phyloP scores from a whole-genome alignment of 1,140 invertebrate species.

The Scaptomyza montana region DNA sequence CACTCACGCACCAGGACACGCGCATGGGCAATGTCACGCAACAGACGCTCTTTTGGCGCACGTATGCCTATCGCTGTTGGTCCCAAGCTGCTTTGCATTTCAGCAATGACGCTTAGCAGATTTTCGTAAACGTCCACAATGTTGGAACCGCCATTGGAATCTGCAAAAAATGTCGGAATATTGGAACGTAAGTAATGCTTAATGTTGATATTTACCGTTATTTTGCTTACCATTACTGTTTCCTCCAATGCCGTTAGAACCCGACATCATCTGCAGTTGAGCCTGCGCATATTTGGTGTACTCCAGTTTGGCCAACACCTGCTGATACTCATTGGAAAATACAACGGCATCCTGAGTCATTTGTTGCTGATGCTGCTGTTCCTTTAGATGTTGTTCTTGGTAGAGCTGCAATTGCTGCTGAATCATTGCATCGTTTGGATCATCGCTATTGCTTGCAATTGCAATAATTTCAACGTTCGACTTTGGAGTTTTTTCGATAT shows the following conservation, averaged over 20 bases:
- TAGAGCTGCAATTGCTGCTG: not conserved
- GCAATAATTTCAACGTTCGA: conserved; percentile 58
- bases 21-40: conserved; percentile 63
- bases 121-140: conserved; percentile 43
- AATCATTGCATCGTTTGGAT: not conserved
- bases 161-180: not conserved
- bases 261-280: conserved; percentile 54
- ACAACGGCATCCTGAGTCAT: conserved; percentile 14
- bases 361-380: conserved; percentile 33
- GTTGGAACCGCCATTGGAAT: conserved; percentile 4
- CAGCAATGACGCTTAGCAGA: conserved; percentile 36
- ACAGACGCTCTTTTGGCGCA: conserved; percentile 57
- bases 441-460: not conserved
- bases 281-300: conserved; percentile 63
- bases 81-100: conserved; percentile 44
- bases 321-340: conserved; percentile 63
- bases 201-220: not conserved
- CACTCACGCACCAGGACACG: conserved; percentile 54
- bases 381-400: conserved; percentile 36
- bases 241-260: conserved; percentile 1
- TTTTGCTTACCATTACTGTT: not conserved
- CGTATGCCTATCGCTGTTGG: conserved; percentile 50
- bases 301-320: conserved; percentile 68
- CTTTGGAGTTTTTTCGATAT: not conserved
- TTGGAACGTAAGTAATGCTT: not conserved